Evolutionary conservation across 2,888 invertebrate species (phyloP), one percentile per base, ranked within the genome.

Genomic region (Metalampra italica): DNA sequence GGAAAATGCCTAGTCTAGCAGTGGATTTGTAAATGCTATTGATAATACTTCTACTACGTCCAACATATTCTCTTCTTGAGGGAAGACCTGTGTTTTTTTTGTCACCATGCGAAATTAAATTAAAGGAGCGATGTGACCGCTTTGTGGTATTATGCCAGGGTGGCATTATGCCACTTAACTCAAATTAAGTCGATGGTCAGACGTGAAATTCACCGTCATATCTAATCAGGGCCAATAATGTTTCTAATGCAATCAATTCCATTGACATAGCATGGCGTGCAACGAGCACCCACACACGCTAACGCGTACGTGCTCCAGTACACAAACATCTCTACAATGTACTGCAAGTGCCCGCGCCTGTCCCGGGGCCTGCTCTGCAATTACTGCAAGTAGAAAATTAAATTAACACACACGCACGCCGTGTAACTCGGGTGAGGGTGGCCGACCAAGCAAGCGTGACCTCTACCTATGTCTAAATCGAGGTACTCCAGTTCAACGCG

Each of bases 311-410:
- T 60, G 54, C 61, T 62, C n/a, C 64, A 58, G 65, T 71, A 65
- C 75, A 78, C 76, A 77, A 82, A 80, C 74, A 65, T 63, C 66
- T 71, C 75, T 76, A 78, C 75, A 78, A 68, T 75, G 78, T 76
- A 78, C 70, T 69, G 71, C 73, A 66, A 64, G 60, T 69, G 64
- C 66, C 67, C 68, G 14, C 64, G 71, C 64, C 70, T 64, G 73
- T 67, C 72, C 70, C 64, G 67, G 71, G 69, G 56, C 30, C 68
- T 73, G 7, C 14, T 1, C 8, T 76, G 79, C 82, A 86, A 86
- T 87, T 84, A 87, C 74, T 77, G 74, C 82, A 68, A 84, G 80
- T 81, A 79, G 85, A 86, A 87, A 88, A 88, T 88, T 88, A 85
- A 88, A 88, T 88, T 88, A 88, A 84, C 83, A 84, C 82, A 87